Evolutionary conservation across 2,888 invertebrate genomes (phyloP), one percentile per base, ranked within the genome.

Genomic region (Oxyscelio sp.): DNA sequence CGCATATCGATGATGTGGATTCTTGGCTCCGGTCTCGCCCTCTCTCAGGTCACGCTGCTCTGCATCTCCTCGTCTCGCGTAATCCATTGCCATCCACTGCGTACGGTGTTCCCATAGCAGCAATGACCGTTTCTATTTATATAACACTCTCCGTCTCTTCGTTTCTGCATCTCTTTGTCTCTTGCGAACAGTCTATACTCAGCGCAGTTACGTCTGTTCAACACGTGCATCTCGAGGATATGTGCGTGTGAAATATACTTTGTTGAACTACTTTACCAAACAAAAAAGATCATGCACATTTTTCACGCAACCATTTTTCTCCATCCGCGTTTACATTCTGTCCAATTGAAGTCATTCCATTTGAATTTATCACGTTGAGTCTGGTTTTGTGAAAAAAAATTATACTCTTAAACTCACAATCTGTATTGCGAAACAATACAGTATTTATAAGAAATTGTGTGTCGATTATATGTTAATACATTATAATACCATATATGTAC

Each of bases 41-140:
- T 82, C 85, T 79, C 85, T 59, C 74, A 58, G 77, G 31, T 11
- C 40, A n/a, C 45, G 31, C n/a, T 34, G 31, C 45, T 71, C 73
- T 83, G 83, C 61, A 68, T 59, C 77, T 68, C 61, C 70, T 59
- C 77, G 73, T 74, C 75, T 65, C 82, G 59, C 75, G 73, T 78
- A 74, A 74, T 63, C 58, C 81, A 75, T n/a, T n/a, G n/a, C n/a
- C n/a, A n/a, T n/a, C n/a, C n/a, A n/a, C 73, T 78, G 77, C 84
- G 82, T 80, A 65, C 87, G 88, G 88, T 92, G 92, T 92, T 93
- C 92, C 92, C 92, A 92, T 93, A 92, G 93, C 92, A 93, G 92
- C 92, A 93, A 93, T 92, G 92, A 92, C 92, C 92, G 92, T 89
- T 92, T 93, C 92, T 93, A 93, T 93, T 93, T 92, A 93, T 92